A percentile compares a stretch with the other conserved stretches of the same genome.
Evolutionary conservation across 2,797 vertebrate genomes (phyloP).

Genomic region (Perodicticus potto): DNA sequence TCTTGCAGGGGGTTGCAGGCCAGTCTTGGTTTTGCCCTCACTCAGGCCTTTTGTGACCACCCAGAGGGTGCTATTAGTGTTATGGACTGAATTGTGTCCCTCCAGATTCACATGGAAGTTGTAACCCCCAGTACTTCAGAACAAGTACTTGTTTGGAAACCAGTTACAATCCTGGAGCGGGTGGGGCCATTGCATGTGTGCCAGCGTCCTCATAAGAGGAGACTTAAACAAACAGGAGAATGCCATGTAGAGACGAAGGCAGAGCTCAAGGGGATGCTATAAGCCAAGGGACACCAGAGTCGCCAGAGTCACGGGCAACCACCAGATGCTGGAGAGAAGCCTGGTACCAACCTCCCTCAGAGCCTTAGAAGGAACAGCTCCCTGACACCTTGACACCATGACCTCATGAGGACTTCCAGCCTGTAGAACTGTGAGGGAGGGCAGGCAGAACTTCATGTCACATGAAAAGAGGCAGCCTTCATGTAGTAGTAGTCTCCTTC

Average conservation of each 20-base stretch:
- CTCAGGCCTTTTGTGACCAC: background rate
- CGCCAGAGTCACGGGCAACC: too few species aligned
- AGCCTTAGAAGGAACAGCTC: background rate
- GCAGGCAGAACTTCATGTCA: slow-evolving; percentile 57
- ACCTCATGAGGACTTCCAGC: background rate
- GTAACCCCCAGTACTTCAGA: background rate
- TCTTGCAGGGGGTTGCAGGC: background rate
- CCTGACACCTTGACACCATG: accelerated
- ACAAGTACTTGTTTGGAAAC: background rate
- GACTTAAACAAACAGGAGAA: background rate
- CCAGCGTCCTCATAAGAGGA: background rate
- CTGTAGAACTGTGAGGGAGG: background rate
- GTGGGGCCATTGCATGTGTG: background rate
- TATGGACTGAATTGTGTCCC: background rate
- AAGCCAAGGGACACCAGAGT: too few species aligned
- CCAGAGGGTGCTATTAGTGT: too few species aligned
- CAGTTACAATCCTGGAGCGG: background rate
- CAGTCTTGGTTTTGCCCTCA: background rate
- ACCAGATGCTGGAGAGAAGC: too few species aligned
- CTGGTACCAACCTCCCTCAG: background rate
- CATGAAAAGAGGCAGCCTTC: background rate
- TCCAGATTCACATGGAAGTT: background rate
- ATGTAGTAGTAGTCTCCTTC: background rate
- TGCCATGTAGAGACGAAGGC: accelerated
- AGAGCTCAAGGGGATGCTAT: accelerated